Conservation (phyloP, 2,113 vertebrate species). For the Redunca redunca region DNA sequence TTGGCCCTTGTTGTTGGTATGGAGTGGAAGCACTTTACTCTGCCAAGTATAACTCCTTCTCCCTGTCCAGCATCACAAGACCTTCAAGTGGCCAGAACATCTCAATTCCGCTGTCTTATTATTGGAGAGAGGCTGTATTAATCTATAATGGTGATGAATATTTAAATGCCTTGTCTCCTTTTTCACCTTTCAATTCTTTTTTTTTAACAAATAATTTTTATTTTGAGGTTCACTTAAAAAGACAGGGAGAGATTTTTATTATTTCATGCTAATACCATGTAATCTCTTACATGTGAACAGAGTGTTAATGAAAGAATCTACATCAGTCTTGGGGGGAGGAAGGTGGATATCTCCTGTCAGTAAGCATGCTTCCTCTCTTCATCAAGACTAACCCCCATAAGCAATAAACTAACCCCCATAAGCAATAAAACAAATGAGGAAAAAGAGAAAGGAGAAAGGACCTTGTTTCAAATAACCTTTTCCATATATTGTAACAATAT, state of each 20-base stretch:
- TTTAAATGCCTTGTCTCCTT: background rate
- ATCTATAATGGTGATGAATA: background rate
- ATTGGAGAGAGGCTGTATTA: background rate
- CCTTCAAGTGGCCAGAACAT: background rate
- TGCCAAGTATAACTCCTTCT: background rate
- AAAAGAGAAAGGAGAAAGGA: background rate
- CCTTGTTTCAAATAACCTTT: background rate
- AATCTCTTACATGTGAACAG: background rate
- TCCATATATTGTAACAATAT: background rate
- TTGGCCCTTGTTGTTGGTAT: fast-evolving
- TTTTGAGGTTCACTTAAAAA: background rate
- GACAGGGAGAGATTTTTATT: background rate
- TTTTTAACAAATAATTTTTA: background rate
- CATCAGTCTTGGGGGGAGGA: background rate
- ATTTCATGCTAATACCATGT: background rate
- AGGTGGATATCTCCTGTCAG: background rate
- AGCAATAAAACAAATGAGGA: background rate
- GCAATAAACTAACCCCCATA: background rate
- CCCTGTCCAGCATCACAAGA: background rate
- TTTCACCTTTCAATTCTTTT: background rate
- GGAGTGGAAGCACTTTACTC: background rate
- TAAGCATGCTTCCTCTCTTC: background rate
- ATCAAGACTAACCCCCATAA: background rate
- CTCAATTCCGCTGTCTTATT: background rate
- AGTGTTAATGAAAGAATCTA: background rate